Conservation (phyloP, 2,797 vertebrate species). For the Microhierax caerulescens region DNA sequence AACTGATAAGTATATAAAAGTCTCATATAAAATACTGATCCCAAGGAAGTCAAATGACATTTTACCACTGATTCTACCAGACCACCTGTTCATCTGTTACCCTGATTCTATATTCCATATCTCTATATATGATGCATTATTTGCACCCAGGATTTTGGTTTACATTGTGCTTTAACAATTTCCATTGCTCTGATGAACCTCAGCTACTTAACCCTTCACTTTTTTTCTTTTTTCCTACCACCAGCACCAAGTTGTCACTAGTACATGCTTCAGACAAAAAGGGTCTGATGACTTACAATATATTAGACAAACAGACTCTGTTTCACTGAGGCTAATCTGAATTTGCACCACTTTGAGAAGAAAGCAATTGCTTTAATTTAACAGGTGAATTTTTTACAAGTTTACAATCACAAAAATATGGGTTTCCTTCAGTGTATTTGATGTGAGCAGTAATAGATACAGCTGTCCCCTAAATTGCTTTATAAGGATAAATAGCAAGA, state of each 20-base stretch:
- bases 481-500: not conserved
- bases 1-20: not conserved
- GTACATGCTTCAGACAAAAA: not conserved
- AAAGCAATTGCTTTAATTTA: not conserved
- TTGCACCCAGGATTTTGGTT: not conserved
- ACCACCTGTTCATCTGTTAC: not conserved
- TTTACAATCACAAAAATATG: not conserved
- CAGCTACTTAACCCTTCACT: not conserved
- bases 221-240: not conserved
- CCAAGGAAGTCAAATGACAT: not conserved
- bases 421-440: not conserved
- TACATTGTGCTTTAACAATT: not conserved
- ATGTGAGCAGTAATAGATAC: not conserved
- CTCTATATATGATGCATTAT: not conserved
- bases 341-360: not conserved
- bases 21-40: not conserved
- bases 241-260: not conserved
- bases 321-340: not conserved
- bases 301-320: not conserved
- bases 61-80: not conserved
- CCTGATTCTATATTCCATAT: not conserved
- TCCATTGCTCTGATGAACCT: not conserved
- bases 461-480: not conserved
- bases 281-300: not conserved
- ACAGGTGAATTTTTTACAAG: not conserved